Conservation (phyloP, 2,113 vertebrate genomes). For the Shinisaurus crocodilurus region DNA sequence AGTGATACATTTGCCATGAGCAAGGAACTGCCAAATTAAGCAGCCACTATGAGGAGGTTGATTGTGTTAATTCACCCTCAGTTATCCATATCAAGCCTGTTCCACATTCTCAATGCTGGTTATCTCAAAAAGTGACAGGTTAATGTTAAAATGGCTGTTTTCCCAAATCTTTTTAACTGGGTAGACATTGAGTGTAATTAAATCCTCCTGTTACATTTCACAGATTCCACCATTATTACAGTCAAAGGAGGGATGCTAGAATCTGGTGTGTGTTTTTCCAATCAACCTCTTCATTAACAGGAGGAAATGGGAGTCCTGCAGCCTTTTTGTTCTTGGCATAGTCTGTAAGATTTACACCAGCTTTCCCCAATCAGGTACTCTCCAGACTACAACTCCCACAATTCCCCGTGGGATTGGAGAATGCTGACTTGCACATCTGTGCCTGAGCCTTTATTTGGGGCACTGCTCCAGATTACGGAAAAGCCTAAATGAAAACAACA, state of each 20-base stretch:
- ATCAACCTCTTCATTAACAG: not conserved
- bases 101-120: slow-evolving; percentile 21
- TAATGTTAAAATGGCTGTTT: slow-evolving; percentile 27
- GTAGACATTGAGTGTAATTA: not conserved
- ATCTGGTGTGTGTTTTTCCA: not conserved
- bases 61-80: not conserved
- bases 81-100: slow-evolving; percentile 10
- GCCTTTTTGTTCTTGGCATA: not conserved
- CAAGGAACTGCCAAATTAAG: not conserved
- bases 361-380: too few species aligned
- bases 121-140: slow-evolving; percentile 30
- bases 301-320: not conserved
- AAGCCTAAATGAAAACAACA: not conserved
- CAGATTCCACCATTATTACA: not conserved
- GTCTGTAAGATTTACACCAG: not conserved
- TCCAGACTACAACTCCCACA: too few species aligned
- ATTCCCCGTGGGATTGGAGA: too few species aligned
- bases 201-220: slow-evolving; percentile 19
- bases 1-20: not conserved
- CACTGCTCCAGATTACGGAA: not conserved
- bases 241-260: slow-evolving; percentile 17
- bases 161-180: slow-evolving; percentile 20
- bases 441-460: not conserved
- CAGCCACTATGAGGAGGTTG: not conserved
- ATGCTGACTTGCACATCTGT: too few species aligned